Base-by-base conservation (phyloP, 2,797 vertebrate species). In the Florisuga fusca region DNA sequence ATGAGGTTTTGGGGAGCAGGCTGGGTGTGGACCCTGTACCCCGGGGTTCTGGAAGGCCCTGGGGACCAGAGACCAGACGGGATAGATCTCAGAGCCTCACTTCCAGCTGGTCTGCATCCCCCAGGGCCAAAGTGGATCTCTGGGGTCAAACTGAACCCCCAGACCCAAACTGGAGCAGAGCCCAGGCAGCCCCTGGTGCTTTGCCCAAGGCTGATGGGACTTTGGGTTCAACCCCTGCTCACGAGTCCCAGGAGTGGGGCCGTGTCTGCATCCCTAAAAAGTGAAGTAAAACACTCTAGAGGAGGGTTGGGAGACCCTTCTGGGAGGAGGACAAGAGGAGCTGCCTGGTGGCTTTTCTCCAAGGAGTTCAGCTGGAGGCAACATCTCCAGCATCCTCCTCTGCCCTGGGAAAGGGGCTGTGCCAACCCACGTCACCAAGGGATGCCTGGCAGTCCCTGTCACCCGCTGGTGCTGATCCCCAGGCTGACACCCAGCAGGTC, bases 341-440 rank as follows among this genome's bases (percentile, higher is more conserved):
- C n/a, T n/a, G n/a, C 31, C 15, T 48, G 1, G 1, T 62, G n/a
- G 20, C 19, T 59, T 61, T 58, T 68, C 13, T 74, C 26, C 36
- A 36, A n/a, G 36, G 36, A 36, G 36, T 36, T 36, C 36, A 36
- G 36, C 36, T 36, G 36, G 36, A 36, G 36, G 36, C 36, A 36
- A 36, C 36, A 36, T 36, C 36, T 36, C 36, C 36, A 36, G 36
- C 36, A 36, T 9, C 36, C 9, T 36, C 36, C 10, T 36, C 36
- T 36, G 36, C 36, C 10, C 36, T 36, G 36, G 36, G 36, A 36
- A 36, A n/a, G 36, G 9, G 36, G 36, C 36, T 36, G 36, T 10
- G 9, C 36, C 36, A 36, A 36, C 9, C 36, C 36, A 36, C 36
- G 36, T 36, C 36, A 36, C 36, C 36, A 0, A 0, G 1, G 81